A percentile compares a stretch with the other conserved stretches of the same genome.
Evolutionary conservation across 1,140 invertebrate species (phyloP).

Genomic region (Dendrolimus punctatus): DNA sequence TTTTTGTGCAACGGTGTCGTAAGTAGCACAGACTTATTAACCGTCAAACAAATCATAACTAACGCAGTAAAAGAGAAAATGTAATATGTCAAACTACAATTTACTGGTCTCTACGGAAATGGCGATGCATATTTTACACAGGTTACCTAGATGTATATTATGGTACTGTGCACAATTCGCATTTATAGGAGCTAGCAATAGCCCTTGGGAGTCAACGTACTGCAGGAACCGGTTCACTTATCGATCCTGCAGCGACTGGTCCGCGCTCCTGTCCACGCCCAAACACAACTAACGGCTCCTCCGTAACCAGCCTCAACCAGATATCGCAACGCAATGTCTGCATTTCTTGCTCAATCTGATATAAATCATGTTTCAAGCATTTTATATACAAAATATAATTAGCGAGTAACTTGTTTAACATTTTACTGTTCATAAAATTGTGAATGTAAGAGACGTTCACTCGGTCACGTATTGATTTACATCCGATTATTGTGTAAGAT

Average conservation of each 20-base stretch:
- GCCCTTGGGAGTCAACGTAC: slow-evolving; percentile 61
- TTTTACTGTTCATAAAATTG: no score
- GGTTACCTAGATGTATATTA: slow-evolving; percentile 16
- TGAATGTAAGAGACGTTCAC: no score
- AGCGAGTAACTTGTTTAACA: no score
- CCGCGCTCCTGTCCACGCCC: slow-evolving; percentile 56
- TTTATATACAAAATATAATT: no score
- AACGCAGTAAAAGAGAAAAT: no score
- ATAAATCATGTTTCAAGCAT: no score
- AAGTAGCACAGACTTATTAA: slow-evolving; percentile 11
- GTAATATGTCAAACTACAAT: no score
- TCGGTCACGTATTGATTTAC: no score
- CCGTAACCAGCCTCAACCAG: slow-evolving; percentile 25
- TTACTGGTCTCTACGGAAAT: no score
- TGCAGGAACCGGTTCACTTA: slow-evolving; percentile 62
- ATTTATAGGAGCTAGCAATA: slow-evolving; percentile 42
- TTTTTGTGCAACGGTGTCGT: slow-evolving; percentile 6
- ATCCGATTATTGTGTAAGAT: slow-evolving; percentile 9
- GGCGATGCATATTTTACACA: no score
- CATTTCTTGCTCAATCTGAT: slow-evolving; percentile 7
- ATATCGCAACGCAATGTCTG: slow-evolving; percentile 8
- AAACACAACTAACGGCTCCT: slow-evolving; percentile 58
- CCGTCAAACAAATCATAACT: no score
- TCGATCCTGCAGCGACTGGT: slow-evolving; percentile 54
- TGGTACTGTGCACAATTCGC: slow-evolving; percentile 39